A percentile compares a stretch with the other conserved stretches of the same genome.
Conservation (phyloP, 2,888 invertebrate species). For the Lysandra coridon region DNA sequence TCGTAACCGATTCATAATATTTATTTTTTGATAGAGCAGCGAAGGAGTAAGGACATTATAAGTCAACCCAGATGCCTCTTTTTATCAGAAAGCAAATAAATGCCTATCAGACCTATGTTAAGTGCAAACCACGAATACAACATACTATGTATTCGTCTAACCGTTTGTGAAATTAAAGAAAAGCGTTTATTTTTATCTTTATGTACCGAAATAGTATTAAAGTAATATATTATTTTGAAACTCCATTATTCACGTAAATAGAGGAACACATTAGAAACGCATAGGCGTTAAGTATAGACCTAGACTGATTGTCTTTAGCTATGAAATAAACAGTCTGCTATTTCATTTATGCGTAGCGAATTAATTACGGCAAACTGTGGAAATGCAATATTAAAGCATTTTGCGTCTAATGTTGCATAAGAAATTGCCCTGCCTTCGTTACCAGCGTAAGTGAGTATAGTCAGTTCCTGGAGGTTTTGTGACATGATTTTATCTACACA, state of each 20-base stretch:
- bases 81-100: constrained; percentile 2
- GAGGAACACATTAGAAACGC: not conserved
- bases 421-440: not conserved
- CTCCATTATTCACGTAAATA: not conserved
- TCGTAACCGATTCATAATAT: not conserved
- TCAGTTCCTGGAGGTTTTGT: not conserved
- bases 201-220: not conserved
- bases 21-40: not conserved
- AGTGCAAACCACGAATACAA: not conserved
- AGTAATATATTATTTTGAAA: not conserved
- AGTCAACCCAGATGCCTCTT: not conserved
- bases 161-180: not conserved
- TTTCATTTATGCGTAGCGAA: not conserved
- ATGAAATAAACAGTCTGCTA: not conserved
- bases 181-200: not conserved
- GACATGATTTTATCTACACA: too few species aligned
- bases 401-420: not conserved
- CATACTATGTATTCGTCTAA: not conserved
- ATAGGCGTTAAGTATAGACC: not conserved
- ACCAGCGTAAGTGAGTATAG: not conserved
- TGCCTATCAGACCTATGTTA: not conserved
- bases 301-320: not conserved
- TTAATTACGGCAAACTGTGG: not conserved
- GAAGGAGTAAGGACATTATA: not conserved
- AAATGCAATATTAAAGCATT: not conserved